These are phyloP conservation scores for Pterobdella sp. DNA, from an alignment of 2,888 invertebrate species.

Conservation along the genomic window DNA sequence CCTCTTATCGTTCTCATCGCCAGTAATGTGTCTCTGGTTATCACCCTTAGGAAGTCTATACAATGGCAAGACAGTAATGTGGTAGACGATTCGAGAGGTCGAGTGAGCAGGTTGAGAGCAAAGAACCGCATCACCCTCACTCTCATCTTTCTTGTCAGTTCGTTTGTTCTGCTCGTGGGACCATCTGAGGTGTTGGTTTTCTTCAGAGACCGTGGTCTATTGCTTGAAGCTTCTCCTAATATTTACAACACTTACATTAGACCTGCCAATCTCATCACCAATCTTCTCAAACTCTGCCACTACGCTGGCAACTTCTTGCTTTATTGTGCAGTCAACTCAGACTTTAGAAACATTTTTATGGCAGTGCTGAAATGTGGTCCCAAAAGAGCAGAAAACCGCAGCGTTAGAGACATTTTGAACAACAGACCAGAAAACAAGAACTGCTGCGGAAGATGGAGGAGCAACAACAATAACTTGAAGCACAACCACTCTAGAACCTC, in stretches of 20 bases:
- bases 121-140: constrained; percentile 46
- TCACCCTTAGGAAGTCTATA: constrained; percentile 40
- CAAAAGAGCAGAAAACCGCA: too few relatives aligned
- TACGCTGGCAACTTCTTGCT: constrained; percentile 65
- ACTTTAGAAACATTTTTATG: constrained; percentile 62
- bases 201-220: constrained; percentile 5
- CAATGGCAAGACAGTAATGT: not conserved
- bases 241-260: constrained; percentile 14
- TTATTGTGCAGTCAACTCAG: constrained; percentile 68
- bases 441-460: too few relatives aligned
- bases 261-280: constrained; percentile 39
- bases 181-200: constrained; percentile 45
- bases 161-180: constrained; percentile 47
- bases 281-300: constrained; percentile 47
- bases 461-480: too few relatives aligned
- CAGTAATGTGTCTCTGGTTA: constrained; percentile 46
- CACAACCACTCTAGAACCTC: too few relatives aligned
- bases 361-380: constrained; percentile 37
- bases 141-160: constrained; percentile 46
- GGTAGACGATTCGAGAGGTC: not conserved
- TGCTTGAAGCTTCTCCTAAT: not conserved
- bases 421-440: too few relatives aligned
- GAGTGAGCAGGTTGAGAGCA: not conserved
- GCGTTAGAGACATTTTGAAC: too few relatives aligned
- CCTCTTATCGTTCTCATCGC: constrained; percentile 45